phyloP scores from a whole-genome alignment of 2,888 invertebrate species.

The Steinernema carpocapsae region DNA sequence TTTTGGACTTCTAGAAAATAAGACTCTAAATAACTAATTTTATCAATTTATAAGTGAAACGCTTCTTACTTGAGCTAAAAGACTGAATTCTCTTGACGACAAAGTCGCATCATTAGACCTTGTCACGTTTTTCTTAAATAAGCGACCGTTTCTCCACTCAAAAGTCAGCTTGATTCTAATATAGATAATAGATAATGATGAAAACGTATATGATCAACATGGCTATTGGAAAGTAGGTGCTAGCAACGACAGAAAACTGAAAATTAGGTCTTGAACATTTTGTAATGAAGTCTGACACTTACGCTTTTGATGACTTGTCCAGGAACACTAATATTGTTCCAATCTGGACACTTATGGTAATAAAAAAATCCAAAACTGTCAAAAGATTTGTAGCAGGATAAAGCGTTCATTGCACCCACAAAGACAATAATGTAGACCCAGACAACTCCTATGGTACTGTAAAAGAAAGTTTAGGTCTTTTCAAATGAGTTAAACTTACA shows the following conservation, averaged over 20 bases:
- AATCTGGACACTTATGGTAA: constrained; percentile 38
- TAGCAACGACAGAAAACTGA: constrained; percentile 9
- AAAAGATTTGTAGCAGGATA: constrained; percentile 42
- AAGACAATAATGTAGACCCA: constrained; percentile 39
- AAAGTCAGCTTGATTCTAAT: constrained; percentile 20
- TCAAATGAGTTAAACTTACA: constrained; percentile 8
- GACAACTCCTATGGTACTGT: constrained; percentile 36
- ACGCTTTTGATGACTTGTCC: constrained; percentile 36
- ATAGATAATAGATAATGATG: constrained; percentile 40
- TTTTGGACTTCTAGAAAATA: constrained; percentile 44
- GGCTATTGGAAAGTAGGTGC: constrained; percentile 43
- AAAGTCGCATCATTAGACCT: neutral
- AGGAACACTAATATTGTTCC: neutral
- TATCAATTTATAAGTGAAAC: no score
- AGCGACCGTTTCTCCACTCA: constrained; percentile 5
- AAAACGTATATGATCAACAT: constrained; percentile 43
- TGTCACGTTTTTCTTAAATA: neutral
- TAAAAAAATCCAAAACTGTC: constrained; percentile 40
- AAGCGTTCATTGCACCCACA: constrained; percentile 39
- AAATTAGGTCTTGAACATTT: neutral
- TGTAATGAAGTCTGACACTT: neutral
- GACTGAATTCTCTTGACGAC: constrained; percentile 1
- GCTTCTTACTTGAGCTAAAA: neutral
- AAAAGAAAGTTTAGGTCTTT: neutral
- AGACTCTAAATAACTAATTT: constrained; percentile 38